Evolutionary conservation across 2,888 invertebrate species (phyloP).

Genomic region (Mythimna ferrago): DNA sequence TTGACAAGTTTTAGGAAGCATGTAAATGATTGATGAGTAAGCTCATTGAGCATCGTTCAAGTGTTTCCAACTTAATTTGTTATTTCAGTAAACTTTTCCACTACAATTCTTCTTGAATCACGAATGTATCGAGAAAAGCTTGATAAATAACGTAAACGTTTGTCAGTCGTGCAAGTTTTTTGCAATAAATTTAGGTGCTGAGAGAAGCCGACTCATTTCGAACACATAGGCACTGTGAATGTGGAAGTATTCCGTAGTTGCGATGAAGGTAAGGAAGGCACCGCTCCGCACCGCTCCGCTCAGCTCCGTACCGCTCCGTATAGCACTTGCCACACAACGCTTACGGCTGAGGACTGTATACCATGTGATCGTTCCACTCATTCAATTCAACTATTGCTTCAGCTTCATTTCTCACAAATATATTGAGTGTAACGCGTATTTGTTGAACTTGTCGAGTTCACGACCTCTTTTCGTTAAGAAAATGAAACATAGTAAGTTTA

Average conservation of each 20-base stretch:
- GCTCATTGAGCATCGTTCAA: not conserved
- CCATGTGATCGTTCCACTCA: not conserved
- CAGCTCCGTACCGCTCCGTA: not conserved
- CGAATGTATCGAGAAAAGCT: no score
- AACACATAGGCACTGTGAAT: not conserved
- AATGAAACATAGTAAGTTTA: not conserved
- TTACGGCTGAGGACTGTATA: not conserved
- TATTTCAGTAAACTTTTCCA: not conserved
- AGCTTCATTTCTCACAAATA: not conserved
- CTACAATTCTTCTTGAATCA: not conserved
- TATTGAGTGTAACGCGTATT: not conserved
- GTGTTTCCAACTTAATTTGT: not conserved
- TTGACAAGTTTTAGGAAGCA: not conserved
- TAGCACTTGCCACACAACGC: not conserved
- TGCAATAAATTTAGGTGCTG: not conserved
- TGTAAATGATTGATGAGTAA: not conserved
- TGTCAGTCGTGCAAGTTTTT: not conserved
- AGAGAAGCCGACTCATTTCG: not conserved
- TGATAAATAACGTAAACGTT: not conserved
- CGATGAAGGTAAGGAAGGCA: not conserved
- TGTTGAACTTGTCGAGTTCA: not conserved
- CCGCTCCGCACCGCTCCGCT: not conserved
- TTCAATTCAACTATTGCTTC: not conserved
- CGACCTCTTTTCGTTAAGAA: not conserved
- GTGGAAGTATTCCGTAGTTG: slow-evolving; percentile 15